phyloP scores from a whole-genome alignment of 1,140 invertebrate species.

The Halesus radiatus region DNA sequence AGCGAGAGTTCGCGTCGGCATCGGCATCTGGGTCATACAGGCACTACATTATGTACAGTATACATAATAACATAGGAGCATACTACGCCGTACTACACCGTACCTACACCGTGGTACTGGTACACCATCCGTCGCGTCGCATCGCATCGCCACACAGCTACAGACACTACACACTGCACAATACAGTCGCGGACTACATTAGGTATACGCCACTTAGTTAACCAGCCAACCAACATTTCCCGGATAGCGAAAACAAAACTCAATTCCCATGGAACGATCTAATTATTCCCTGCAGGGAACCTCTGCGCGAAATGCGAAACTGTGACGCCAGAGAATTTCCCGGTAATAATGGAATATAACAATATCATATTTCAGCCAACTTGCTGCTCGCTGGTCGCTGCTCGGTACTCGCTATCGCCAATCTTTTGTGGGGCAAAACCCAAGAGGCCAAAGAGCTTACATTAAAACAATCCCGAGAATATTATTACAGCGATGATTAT shows the following conservation, averaged over 20 bases:
- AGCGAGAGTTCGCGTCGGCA: slow-evolving; percentile 37
- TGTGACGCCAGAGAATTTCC: not conserved
- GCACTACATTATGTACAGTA: not conserved
- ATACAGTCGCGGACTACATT: not conserved
- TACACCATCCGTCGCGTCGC: not conserved
- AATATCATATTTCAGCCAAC: not conserved
- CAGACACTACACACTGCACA: not conserved
- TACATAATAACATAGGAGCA: not conserved
- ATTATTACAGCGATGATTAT: too few species aligned
- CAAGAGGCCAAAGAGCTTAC: not conserved
- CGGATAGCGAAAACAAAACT: not conserved
- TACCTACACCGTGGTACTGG: not conserved
- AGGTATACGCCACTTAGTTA: not conserved
- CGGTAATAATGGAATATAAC: not conserved
- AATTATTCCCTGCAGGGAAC: not conserved
- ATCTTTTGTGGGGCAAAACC: not conserved
- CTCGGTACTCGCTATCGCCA: too few species aligned
- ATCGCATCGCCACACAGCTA: not conserved
- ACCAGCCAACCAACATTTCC: not conserved
- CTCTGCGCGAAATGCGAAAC: not conserved
- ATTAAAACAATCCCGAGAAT: not conserved
- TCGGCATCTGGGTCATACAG: slow-evolving; percentile 28
- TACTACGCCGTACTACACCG: not conserved
- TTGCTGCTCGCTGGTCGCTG: too few species aligned
- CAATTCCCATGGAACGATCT: not conserved